Base-by-base conservation (phyloP, 1,140 invertebrate species). In the Eurosta solidaginis region DNA sequence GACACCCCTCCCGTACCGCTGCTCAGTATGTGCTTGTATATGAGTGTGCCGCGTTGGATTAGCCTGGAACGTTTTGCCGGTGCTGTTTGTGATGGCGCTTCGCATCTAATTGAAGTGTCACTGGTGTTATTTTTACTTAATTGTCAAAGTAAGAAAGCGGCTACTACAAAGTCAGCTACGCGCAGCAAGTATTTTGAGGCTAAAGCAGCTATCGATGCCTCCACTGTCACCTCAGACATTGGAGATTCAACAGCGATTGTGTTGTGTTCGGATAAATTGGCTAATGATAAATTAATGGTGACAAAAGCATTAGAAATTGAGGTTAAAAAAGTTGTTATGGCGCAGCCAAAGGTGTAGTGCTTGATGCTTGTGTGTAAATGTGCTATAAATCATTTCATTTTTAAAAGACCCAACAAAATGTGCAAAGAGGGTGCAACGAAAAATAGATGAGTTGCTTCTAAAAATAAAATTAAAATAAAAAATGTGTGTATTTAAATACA, bases 41-140 rank as follows among this genome's bases (percentile, higher is more conserved):
- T 80, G 79, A 80, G 74, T 74, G 77, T 80, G 40, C 79, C 79
- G 52, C 74, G 49, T 59, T 80, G 79, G 79, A 80, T 78, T 75
- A 80, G 77, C 78, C 50, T 80, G 74, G 79, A 80, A 52, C 79
- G 77, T 73, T 76, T 80, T 22, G 77, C 77, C 52, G 74, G 50
- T 33, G 79, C 79, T 3, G 52, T 80, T 17, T 77, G 27, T 7
- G 40, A 76, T 9, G 63, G 77, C 12, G 77, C 74, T 20, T 49
- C 52, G 1, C 77, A 74, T 20, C 40, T 80, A 25, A 77, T 80
- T 54, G 79, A 80, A 59, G 63, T 78, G 6, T 80, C 79, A n/a
- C 20, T 80, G 10, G 59, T 80, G 27, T 22, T 80, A 76, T 80
- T 80, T 77, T 25, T 80, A 52, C 45, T 79, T 5, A 74, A 63